Evolutionary conservation across 1,140 invertebrate genomes (phyloP), one percentile per base, ranked within the genome.

Genomic region (Pteromalus puparum): DNA sequence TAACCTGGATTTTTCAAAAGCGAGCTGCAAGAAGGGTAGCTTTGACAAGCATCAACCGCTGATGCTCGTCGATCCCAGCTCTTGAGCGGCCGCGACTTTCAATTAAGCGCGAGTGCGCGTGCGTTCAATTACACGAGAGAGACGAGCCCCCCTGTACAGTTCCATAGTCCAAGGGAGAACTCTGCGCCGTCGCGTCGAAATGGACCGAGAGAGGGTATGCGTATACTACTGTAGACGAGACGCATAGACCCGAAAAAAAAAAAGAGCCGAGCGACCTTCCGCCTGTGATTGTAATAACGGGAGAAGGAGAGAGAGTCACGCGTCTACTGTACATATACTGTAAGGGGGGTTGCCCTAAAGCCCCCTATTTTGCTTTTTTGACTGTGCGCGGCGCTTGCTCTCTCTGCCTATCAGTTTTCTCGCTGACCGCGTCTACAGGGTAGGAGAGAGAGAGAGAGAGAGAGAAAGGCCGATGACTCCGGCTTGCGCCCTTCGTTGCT

Each of bases 1-100:
- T 74, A 74, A 74, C 72, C 72, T 38, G 72, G 72, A 74, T 74
- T 74, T 74, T 30, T 38, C 28, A 74, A 34, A 74, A 74, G 34
- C 30, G 72, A 74, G 70, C n/a, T n/a, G n/a, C n/a, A n/a, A 18
- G 28, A 18, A 18, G 38, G 6, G 26, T 61, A 24, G 65, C n/a
- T 70, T 70, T 70, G 34, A 70, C 10, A 24, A 80, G 12, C n/a
- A n/a, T n/a, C n/a, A n/a, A n/a, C n/a, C 46, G 67, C 67, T 28
- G 61, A 65, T 65, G 61, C 61, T 7, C 38, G 38, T 42, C 68
- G 68, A 70, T 70, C 28, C 68, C 3, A 30, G 65, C 21, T 7
- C 26, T 38, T 38, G 77, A 30, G 77, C 61, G 21, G 48, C 48
- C 53, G 77, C 24, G 61, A 38, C 12, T 80, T 80, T 80, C 38